phyloP scores from a whole-genome alignment of 2,797 vertebrate genomes.

The Sus cebifrons region DNA sequence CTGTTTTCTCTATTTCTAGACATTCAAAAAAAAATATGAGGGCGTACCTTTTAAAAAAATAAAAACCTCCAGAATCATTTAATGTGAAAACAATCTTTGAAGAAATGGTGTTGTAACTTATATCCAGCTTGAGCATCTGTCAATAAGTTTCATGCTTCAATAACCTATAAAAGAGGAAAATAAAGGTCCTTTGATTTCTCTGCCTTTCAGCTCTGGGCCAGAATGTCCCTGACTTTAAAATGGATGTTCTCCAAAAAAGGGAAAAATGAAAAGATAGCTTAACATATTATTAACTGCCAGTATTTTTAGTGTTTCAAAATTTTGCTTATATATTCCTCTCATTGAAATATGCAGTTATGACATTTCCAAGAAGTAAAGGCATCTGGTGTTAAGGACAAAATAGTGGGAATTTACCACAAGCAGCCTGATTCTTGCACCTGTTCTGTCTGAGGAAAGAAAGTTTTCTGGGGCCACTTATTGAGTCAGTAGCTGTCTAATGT shows the following conservation, averaged over 20 bases:
- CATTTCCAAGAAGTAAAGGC: slow-evolving; percentile 48
- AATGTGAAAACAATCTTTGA: slow-evolving; percentile 64
- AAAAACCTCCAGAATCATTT: slow-evolving; percentile 64
- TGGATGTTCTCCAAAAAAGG: slow-evolving; percentile 58
- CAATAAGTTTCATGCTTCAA: slow-evolving; percentile 70
- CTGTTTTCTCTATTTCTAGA: slow-evolving; percentile 60
- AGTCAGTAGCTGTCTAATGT: not conserved
- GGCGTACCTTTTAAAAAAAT: not conserved
- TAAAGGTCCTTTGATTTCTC: slow-evolving; percentile 71
- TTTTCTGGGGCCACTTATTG: slow-evolving; percentile 44
- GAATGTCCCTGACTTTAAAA: slow-evolving; percentile 57
- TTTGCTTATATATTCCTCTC: not conserved
- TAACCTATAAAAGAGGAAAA: slow-evolving; percentile 56
- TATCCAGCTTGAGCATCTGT: slow-evolving; percentile 62
- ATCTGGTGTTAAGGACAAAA: slow-evolving; percentile 73
- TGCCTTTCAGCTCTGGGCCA: slow-evolving; percentile 60
- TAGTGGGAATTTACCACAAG: slow-evolving; percentile 46
- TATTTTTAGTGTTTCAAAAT: slow-evolving; percentile 67
- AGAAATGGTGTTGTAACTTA: not conserved
- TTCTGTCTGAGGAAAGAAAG: slow-evolving; percentile 53
- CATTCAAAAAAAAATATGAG: slow-evolving; percentile 29
- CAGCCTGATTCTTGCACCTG: slow-evolving; percentile 45
- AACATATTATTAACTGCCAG: slow-evolving; percentile 21
- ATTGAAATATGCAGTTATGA: slow-evolving; percentile 65
- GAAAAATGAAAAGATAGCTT: slow-evolving; percentile 56